These are phyloP conservation scores for Drosophila lacteicornis DNA, from an alignment of 1,140 invertebrate genomes.

Conservation along the genomic window DNA sequence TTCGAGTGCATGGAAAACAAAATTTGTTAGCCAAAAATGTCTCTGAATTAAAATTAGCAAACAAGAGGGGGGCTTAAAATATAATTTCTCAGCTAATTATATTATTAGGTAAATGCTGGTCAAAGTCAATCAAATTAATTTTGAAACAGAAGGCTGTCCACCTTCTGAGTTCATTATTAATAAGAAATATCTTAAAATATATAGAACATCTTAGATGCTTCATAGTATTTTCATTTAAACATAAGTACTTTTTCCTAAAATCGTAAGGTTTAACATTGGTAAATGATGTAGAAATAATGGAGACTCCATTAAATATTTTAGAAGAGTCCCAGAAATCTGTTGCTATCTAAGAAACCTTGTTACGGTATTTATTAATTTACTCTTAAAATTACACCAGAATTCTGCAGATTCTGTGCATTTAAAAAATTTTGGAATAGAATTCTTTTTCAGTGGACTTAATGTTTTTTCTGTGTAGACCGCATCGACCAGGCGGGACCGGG, in stretches of 20 bases:
- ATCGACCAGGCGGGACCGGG: conserved; percentile 20
- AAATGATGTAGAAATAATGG: too few relatives aligned
- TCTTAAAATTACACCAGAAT: not conserved
- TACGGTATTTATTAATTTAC: not conserved
- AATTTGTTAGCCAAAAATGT: not conserved
- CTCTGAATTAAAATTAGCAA: not conserved
- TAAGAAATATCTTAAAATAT: too few relatives aligned
- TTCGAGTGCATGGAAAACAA: conserved; percentile 11
- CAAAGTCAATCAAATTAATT: not conserved
- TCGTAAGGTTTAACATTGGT: too few relatives aligned
- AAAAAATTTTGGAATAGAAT: not conserved
- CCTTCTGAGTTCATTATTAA: too few relatives aligned
- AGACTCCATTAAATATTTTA: too few relatives aligned
- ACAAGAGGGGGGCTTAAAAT: too few relatives aligned
- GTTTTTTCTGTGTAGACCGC: conserved; percentile 40
- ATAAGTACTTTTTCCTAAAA: too few relatives aligned
- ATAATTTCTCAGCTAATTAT: not conserved
- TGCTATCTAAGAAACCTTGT: too few relatives aligned
- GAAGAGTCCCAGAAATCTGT: too few relatives aligned
- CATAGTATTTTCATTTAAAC: too few relatives aligned
- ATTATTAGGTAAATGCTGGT: not conserved
- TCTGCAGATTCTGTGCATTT: not conserved
- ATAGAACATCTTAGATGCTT: too few relatives aligned
- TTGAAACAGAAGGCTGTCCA: too few relatives aligned
- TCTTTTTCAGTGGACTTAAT: not conserved